phyloP scores from a whole-genome alignment of 2,888 invertebrate genomes.

The Sesamia inferens region DNA sequence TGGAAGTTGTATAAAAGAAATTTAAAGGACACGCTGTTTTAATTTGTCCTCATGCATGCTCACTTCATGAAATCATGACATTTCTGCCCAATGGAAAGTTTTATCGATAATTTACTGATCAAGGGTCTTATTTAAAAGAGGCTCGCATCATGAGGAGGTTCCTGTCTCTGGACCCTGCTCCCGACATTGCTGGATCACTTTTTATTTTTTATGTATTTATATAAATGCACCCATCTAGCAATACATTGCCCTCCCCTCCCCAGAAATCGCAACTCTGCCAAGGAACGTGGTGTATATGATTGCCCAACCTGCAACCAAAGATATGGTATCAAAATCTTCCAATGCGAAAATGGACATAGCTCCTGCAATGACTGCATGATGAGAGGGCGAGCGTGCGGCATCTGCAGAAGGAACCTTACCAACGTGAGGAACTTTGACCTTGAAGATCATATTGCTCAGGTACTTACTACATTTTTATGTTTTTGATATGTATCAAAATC shows the following conservation, averaged over 20 bases:
- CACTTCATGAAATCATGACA: background rate
- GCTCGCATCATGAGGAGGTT: too few species aligned
- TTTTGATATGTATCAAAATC: too few species aligned
- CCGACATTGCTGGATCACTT: too few species aligned
- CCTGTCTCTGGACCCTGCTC: too few species aligned
- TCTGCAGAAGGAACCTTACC: conserved; percentile 68
- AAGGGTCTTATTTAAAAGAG: too few species aligned
- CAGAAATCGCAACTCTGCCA: conserved; percentile 34
- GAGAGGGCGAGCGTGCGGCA: conserved; percentile 28
- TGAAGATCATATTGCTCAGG: conserved; percentile 68
- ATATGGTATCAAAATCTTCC: conserved; percentile 71
- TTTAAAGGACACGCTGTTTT: too few species aligned
- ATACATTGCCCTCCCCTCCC: background rate
- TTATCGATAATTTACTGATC: background rate
- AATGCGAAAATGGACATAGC: conserved; percentile 67
- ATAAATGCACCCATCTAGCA: too few species aligned
- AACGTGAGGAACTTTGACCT: conserved; percentile 74
- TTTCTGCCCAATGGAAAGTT: background rate
- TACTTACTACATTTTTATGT: background rate
- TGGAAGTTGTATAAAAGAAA: too few species aligned
- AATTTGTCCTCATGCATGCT: background rate
- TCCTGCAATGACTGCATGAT: conserved; percentile 42
- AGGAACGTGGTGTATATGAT: conserved; percentile 58
- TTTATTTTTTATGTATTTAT: too few species aligned
- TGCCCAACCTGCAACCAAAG: conserved; percentile 73